These are phyloP conservation scores for Trachops cirrhosus DNA, from an alignment of 2,797 vertebrate genomes.

Conservation along the genomic window DNA sequence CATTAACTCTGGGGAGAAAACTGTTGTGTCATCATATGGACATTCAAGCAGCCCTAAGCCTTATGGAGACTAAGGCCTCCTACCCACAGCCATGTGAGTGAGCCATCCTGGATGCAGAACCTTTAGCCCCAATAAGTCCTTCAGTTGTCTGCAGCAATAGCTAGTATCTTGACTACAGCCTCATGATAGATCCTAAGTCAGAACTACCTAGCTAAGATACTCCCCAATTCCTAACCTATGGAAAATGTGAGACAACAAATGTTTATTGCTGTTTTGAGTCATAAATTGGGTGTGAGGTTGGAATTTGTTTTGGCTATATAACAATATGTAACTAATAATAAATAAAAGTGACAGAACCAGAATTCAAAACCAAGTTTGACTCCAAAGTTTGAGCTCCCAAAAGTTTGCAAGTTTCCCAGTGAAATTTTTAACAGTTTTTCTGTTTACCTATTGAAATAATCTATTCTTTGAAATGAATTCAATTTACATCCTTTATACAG, in stretches of 20 bases:
- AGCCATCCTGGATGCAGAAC: neutral
- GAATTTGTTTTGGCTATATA: conserved; percentile 14
- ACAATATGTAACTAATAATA: neutral
- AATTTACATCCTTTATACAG: neutral
- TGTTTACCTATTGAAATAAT: conserved; percentile 28
- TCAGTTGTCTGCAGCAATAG: neutral
- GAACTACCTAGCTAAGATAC: neutral
- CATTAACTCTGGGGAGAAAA: conserved; percentile 4
- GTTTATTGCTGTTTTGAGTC: neutral
- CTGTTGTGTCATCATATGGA: neutral
- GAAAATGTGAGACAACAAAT: neutral
- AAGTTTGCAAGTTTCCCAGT: neutral
- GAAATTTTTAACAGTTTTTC: conserved; percentile 9
- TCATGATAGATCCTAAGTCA: neutral
- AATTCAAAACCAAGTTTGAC: conserved; percentile 18
- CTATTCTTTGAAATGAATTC: conserved; percentile 41
- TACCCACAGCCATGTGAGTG: neutral
- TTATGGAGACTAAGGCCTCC: neutral
- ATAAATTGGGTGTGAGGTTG: neutral
- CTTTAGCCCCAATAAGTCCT: neutral
- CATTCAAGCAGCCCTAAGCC: neutral
- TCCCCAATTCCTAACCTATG: neutral
- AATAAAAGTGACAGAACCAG: neutral
- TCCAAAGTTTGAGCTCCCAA: neutral
- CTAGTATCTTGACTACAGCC: neutral